Base-by-base conservation (phyloP, 2,113 vertebrate species). In the Bubo scandiacus region DNA sequence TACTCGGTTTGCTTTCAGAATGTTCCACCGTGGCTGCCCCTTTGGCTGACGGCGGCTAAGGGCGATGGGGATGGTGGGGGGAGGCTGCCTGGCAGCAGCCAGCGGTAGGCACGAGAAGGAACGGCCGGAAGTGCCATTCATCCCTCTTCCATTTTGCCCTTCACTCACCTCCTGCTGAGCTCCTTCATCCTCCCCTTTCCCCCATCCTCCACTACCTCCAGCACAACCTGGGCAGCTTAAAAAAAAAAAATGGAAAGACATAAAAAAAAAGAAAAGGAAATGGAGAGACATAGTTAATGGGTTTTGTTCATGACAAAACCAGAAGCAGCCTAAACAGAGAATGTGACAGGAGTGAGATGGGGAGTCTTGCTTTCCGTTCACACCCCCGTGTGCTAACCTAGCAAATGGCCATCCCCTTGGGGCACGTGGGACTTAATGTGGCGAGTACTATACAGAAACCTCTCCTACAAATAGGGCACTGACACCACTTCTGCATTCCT, bases 381-480 rank as follows among this genome's bases (percentile, higher is more conserved):
- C 57, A 11, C 7, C 21, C 38, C 6, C 52, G 11, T 1, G 1
- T 20, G 21, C 58, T 47, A 10, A 18, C 13, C 21, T 22, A 45
- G 67, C 26, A 68, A 74, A 21, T 5, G 27, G 54, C 58, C 36
- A 13, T 42, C 45, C 15, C 52, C 42, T 18, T 11, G 77, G 67
- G 42, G 42, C 38, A 7, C 0, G 0, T 40, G 34, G 30, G 68
- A 34, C 3, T 6, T 5, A 8, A 19, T 0, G 19, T 5, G 27
- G 65, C 0, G 14, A 43, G 51, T 6, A 11, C 70, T 32, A 2
- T 9, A 32, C 30, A 29, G 55, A 74, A 92, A 11, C 36, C 32
- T 63, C 43, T 38, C 34, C 57, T 30, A 2, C 15, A 19, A 26
- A 14, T 1, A 15, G 58, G 16, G 66, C 80, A 26, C 38, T 19